phyloP scores from a whole-genome alignment of 2,113 vertebrate genomes.

The Hymenochirus boettgeri region DNA sequence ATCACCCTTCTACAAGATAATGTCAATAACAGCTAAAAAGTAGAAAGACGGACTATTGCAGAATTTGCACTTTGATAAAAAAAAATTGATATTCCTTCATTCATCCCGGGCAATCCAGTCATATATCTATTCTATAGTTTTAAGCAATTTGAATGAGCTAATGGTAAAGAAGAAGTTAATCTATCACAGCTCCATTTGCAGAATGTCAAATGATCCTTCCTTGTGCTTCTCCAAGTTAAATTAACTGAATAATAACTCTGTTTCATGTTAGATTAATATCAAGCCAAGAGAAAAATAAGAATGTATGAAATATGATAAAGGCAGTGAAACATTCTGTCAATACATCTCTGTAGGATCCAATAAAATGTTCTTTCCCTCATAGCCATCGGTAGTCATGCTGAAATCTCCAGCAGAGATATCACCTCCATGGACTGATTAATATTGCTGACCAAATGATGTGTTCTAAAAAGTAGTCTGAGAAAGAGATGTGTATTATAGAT shows the following conservation, averaged over 20 bases:
- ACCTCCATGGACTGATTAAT: constrained; percentile 16
- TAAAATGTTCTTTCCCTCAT: constrained; percentile 23
- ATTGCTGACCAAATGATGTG: not conserved
- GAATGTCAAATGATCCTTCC: not conserved
- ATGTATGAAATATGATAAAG: constrained; percentile 23
- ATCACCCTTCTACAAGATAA: no score
- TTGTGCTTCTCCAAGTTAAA: not conserved
- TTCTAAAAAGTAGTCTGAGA: no score
- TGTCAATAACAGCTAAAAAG: no score
- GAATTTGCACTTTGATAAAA: no score
- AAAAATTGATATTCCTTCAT: no score
- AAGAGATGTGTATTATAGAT: no score
- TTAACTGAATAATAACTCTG: constrained; percentile 9
- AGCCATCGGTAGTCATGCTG: constrained; percentile 26
- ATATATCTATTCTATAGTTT: no score
- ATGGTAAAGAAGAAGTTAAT: not conserved
- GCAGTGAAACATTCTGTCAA: constrained; percentile 13
- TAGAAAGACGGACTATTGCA: no score
- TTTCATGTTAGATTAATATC: constrained; percentile 12
- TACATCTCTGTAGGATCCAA: constrained; percentile 11
- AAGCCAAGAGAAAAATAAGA: constrained; percentile 6
- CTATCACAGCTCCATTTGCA: not conserved
- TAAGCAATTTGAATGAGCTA: not conserved
- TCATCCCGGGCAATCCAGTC: no score
- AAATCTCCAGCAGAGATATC: constrained; percentile 9